phyloP scores from a whole-genome alignment of 2,888 invertebrate species.

The Philhelius pedissequus region DNA sequence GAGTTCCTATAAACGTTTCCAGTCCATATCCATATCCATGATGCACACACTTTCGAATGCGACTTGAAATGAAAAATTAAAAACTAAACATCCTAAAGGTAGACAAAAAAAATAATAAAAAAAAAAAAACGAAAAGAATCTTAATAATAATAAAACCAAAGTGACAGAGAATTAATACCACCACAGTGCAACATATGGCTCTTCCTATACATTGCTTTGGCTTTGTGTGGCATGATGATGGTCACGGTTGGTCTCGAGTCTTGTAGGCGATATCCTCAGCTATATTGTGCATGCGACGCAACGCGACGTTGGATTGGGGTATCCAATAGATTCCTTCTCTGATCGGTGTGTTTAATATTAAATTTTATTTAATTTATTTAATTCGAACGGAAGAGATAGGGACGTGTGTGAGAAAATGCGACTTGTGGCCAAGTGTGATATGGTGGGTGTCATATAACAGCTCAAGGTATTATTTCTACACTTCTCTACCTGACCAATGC shows the following conservation, averaged over 20 bases:
- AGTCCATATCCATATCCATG: background rate
- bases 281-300: constrained; percentile 38
- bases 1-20: constrained; percentile 1
- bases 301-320: constrained; percentile 9
- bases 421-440: constrained; percentile 6
- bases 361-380: constrained; percentile 62
- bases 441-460: constrained; percentile 59
- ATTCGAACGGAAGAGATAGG: constrained; percentile 38
- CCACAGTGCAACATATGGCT: background rate
- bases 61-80: constrained; percentile 40
- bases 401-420: background rate
- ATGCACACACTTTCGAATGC: constrained; percentile 7
- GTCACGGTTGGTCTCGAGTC: background rate
- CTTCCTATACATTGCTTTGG: background rate
- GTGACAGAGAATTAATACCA: constrained; percentile 57
- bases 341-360: constrained; percentile 41
- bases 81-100: constrained; percentile 41
- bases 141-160: constrained; percentile 55
- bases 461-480: constrained; percentile 54
- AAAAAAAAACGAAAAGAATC: constrained; percentile 14
- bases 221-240: background rate
- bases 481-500: constrained; percentile 64
- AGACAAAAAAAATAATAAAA: background rate
- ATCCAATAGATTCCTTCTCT: constrained; percentile 49
- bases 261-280: background rate